These are phyloP conservation scores for Gymnogyps californianus DNA, from an alignment of 2,113 vertebrate genomes.

Conservation along the genomic window DNA sequence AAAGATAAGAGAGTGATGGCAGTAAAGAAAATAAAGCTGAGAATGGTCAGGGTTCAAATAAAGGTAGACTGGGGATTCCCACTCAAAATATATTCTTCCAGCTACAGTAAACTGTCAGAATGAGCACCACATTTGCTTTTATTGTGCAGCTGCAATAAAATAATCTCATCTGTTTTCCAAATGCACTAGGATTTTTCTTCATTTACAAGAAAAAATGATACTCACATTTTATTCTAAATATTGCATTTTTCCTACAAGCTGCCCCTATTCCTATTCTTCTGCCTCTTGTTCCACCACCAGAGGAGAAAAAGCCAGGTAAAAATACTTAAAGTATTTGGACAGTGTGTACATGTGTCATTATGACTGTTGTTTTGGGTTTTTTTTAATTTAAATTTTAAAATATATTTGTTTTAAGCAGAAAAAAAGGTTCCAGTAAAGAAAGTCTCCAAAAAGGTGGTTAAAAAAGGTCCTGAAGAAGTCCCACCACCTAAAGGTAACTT, in stretches of 20 bases:
- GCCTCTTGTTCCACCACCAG: constrained; percentile 65
- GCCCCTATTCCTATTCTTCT: constrained; percentile 69
- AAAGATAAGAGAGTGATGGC: not conserved
- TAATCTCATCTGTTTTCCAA: not conserved
- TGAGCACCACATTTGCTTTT: not conserved
- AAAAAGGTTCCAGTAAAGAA: constrained; percentile 72
- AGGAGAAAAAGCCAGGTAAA: constrained; percentile 73
- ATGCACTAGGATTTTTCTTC: not conserved
- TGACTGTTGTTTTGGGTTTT: not conserved
- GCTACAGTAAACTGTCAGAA: not conserved
- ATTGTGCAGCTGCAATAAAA: not conserved
- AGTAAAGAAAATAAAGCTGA: not conserved
- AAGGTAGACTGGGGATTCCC: not conserved
- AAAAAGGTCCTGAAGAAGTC: constrained; percentile 70
- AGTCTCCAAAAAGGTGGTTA: constrained; percentile 68
- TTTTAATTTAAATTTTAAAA: not conserved
- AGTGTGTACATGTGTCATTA: not conserved
- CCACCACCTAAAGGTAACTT: constrained; percentile 68
- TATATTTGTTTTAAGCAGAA: constrained; percentile 45
- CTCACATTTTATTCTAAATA: constrained; percentile 47
- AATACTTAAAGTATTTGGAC: not conserved
- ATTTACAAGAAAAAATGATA: not conserved
- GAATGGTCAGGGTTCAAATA: not conserved
- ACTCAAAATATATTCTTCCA: not conserved
- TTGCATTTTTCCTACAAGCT: constrained; percentile 37